Evolutionary conservation across 2,113 vertebrate species (phyloP).

Genomic region (Ageneiosus marmoratus): DNA sequence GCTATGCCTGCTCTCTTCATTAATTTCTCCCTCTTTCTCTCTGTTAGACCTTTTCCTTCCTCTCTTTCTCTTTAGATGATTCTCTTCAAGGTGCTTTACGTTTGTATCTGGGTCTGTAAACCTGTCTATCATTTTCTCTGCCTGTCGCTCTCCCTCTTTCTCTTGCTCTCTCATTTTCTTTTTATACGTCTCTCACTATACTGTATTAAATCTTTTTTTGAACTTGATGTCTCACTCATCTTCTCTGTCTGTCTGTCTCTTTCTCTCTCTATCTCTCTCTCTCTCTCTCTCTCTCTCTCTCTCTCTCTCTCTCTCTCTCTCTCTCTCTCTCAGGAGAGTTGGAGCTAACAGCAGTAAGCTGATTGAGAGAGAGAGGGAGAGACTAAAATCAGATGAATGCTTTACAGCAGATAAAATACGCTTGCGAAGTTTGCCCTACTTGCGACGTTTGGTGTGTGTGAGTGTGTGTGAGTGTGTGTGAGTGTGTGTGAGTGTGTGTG

Average conservation of each 20-base stretch:
- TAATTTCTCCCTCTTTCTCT: not conserved
- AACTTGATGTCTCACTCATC: too few relatives aligned
- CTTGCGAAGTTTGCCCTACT: not conserved
- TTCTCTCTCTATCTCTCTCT: not conserved
- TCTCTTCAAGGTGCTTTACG: not conserved
- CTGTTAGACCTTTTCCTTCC: not conserved
- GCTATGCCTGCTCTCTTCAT: too few relatives aligned
- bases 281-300: not conserved
- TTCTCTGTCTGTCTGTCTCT: not conserved
- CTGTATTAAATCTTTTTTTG: too few relatives aligned
- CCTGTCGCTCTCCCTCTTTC: too few relatives aligned
- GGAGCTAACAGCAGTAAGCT: not conserved
- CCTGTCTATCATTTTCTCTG: not conserved
- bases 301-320: not conserved
- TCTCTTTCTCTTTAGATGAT: not conserved
- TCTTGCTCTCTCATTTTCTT: not conserved
- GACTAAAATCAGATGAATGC: not conserved
- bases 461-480: slow-evolving; percentile 46
- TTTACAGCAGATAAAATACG: not conserved
- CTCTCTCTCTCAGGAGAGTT: not conserved
- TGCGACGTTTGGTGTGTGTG: not conserved
- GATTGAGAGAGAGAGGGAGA: not conserved
- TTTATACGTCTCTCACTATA: too few relatives aligned
- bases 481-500: not conserved
- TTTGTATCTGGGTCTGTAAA: not conserved